Conservation (phyloP, 23 tunicate genomes). For the Corella eumyota region DNA sequence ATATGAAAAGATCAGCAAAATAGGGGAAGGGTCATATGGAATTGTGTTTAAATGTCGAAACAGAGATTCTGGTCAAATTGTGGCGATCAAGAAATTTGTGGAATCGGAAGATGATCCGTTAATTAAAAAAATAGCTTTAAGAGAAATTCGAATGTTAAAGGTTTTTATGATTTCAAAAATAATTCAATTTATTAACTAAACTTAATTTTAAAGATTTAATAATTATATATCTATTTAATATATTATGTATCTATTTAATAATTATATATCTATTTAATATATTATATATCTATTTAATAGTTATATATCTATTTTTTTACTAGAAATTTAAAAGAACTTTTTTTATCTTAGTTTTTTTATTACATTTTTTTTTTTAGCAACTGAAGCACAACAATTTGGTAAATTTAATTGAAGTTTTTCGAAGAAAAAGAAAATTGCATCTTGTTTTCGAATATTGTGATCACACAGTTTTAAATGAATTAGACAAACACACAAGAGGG, state of each 20-base stretch:
- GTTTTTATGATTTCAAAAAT: too few relatives aligned
- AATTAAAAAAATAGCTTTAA: slow-evolving; percentile 91
- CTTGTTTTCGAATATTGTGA: slow-evolving; percentile 99
- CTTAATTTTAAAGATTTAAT: too few relatives aligned
- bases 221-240: background rate
- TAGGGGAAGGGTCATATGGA: slow-evolving; percentile 98
- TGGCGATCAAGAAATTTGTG: slow-evolving; percentile 94
- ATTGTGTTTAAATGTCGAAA: slow-evolving; percentile 95
- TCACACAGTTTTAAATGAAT: slow-evolving; percentile 93
- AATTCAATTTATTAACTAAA: too few relatives aligned
- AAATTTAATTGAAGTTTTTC: slow-evolving; percentile 89
- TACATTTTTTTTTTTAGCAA: slow-evolving; percentile 55
- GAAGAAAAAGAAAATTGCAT: slow-evolving; percentile 87
- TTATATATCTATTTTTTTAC: too few relatives aligned
- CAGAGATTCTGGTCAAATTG: slow-evolving; percentile 81
- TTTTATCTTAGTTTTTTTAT: too few relatives aligned
- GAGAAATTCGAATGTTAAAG: slow-evolving; percentile 97
- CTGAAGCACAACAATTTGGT: slow-evolving; percentile 94
- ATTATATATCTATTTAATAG: background rate
- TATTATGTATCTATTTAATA: background rate
- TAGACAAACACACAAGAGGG: slow-evolving; percentile 84
- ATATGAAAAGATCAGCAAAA: slow-evolving; percentile 88
- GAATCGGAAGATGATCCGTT: slow-evolving; percentile 99
- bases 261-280: background rate
- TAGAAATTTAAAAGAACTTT: too few relatives aligned